Conservation (phyloP, 2,113 vertebrate species). For the Pyxicephalus adspersus region DNA sequence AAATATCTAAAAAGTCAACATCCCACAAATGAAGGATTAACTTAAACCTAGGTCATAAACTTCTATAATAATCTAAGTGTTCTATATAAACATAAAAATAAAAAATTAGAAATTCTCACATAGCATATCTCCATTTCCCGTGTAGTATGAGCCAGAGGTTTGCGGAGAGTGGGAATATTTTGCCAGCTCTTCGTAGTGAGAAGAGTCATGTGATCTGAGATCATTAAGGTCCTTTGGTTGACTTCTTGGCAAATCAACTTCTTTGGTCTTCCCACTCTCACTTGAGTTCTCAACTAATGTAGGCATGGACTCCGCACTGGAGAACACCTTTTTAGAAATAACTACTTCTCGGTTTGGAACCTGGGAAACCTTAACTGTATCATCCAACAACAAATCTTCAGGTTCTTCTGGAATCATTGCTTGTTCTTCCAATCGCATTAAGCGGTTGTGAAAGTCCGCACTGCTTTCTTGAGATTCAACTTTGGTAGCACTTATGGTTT, state of each 20-base stretch:
- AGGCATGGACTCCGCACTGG: conserved; percentile 5
- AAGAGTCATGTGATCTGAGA: background rate
- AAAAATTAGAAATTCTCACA: conserved; percentile 34
- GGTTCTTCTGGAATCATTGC: background rate
- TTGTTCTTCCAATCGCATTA: conserved; percentile 3
- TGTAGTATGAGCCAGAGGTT: conserved; percentile 11
- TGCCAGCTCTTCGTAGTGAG: background rate
- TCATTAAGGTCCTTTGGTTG: background rate
- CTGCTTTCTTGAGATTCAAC: background rate
- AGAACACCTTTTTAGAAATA: conserved; percentile 47
- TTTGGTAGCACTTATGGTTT: background rate
- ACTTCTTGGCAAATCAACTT: background rate
- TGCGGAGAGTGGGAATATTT: conserved; percentile 19
- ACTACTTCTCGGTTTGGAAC: conserved; percentile 29
- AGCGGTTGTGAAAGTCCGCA: background rate
- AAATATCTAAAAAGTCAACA: too few relatives aligned
- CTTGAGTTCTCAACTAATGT: background rate
- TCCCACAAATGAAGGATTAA: too few relatives aligned
- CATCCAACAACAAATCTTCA: background rate
- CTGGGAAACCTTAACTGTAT: background rate
- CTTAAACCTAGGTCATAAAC: too few relatives aligned
- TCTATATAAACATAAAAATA: background rate
- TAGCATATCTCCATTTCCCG: conserved; percentile 14
- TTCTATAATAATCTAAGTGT: background rate
- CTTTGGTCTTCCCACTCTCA: background rate